These are phyloP conservation scores for Diploscapter pachys DNA, from an alignment of 1,140 invertebrate species.

Conservation along the genomic window DNA sequence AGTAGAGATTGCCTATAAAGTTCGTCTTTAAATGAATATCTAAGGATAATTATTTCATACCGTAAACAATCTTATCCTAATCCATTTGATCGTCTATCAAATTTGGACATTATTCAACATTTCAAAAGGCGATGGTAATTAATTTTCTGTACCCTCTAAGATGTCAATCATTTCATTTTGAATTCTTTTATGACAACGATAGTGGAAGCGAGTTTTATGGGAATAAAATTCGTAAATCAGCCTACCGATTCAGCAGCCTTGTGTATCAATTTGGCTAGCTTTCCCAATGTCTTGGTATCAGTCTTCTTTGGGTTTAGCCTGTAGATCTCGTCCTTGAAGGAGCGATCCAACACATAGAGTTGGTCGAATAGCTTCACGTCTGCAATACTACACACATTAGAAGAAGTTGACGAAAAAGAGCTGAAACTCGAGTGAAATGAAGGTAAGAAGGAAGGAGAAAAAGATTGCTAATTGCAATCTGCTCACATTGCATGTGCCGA, in stretches of 20 bases:
- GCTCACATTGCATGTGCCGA: background rate
- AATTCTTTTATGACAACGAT: too few species aligned
- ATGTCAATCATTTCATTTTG: too few species aligned
- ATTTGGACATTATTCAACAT: too few species aligned
- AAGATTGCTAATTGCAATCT: background rate
- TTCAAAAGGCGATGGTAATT: too few species aligned
- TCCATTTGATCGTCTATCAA: too few species aligned
- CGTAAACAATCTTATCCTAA: too few species aligned
- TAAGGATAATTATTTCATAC: too few species aligned
- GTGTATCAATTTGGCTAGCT: constrained; percentile 28
- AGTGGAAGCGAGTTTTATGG: too few species aligned
- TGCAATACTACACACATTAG: constrained; percentile 12
- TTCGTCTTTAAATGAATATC: too few species aligned
- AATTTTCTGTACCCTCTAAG: too few species aligned
- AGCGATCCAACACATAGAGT: constrained; percentile 21
- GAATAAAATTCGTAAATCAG: background rate
- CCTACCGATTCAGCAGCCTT: constrained; percentile 21
- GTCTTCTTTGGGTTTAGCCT: constrained; percentile 7
- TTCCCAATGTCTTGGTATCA: constrained; percentile 5
- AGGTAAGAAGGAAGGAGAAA: background rate
- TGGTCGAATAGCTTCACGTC: constrained; percentile 33
- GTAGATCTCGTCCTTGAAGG: constrained; percentile 19
- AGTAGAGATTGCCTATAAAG: too few species aligned
- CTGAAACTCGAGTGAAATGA: background rate
- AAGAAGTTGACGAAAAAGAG: constrained; percentile 8